Evolutionary conservation across 2,888 invertebrate genomes (phyloP).

Genomic region (Bellardia bayeri): DNA sequence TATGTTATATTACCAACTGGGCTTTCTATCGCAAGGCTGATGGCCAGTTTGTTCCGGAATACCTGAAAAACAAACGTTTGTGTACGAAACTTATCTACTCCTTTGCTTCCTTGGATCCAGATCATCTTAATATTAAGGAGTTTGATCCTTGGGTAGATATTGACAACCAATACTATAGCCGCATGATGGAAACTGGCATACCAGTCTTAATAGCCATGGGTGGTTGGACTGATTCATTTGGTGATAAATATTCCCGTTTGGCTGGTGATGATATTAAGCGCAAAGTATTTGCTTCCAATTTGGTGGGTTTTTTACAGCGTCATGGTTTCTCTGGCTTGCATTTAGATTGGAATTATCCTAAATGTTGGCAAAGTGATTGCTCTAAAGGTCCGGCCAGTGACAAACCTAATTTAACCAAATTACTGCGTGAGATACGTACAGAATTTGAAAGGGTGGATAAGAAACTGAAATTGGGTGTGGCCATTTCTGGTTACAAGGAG

Average conservation of each 20-base stretch:
- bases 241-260: conserved; percentile 93
- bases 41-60: conserved; percentile 94
- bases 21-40: conserved; percentile 92
- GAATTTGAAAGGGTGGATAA: conserved; percentile 80
- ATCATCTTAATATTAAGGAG: conserved; percentile 90
- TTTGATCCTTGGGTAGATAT: conserved; percentile 95
- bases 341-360: conserved; percentile 97
- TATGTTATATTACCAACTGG: conserved; percentile 96
- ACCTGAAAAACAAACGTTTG: conserved; percentile 89
- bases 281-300: conserved; percentile 88
- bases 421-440: conserved; percentile 87
- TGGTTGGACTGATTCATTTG: conserved; percentile 97
- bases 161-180: conserved; percentile 92
- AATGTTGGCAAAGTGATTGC: conserved; percentile 96
- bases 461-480: conserved; percentile 90
- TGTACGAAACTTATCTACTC: conserved; percentile 96
- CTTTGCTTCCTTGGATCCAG: conserved; percentile 93
- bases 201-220: conserved; percentile 92
- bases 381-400: conserved; percentile 91
- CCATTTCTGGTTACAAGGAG: conserved; percentile 95
- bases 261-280: conserved; percentile 89
- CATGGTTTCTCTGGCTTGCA: conserved; percentile 94
- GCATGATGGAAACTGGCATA: conserved; percentile 89
- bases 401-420: conserved; percentile 90
- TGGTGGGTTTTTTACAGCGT: conserved; percentile 89